Conservation (phyloP, 2,113 vertebrate genomes). For the Pithys albifrons region DNA sequence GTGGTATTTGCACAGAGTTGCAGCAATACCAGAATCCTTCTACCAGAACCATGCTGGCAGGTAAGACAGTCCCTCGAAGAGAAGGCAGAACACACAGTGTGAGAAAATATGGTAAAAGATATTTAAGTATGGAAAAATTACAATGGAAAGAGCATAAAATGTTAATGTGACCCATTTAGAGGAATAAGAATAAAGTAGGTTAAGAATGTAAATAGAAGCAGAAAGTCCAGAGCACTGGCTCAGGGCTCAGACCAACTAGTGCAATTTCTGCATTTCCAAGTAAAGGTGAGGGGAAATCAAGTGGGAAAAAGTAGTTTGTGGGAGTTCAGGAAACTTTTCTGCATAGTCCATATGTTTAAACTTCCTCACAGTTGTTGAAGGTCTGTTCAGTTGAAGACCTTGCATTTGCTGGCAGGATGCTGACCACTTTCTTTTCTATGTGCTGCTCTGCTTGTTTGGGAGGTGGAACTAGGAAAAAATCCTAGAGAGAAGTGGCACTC, state of each 20-base stretch:
- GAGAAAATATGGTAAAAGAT: neutral
- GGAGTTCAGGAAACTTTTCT: neutral
- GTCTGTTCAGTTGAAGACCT: neutral
- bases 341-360: rapidly evolving
- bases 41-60: neutral
- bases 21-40: neutral
- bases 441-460: neutral
- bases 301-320: neutral
- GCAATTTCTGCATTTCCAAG: neutral
- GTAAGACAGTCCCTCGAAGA: neutral
- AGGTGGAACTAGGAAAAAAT: neutral
- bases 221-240: neutral
- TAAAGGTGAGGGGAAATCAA: neutral
- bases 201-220: neutral
- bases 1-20: neutral
- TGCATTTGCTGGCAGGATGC: neutral
- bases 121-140: neutral
- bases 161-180: neutral
- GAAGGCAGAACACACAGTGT: neutral
- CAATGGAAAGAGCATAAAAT: neutral
- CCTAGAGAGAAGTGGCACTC: neutral
- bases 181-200: neutral
- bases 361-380: neutral
- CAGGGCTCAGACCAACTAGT: neutral
- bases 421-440: neutral